phyloP scores from a whole-genome alignment of 2,888 invertebrate genomes.

The Troides helena region DNA sequence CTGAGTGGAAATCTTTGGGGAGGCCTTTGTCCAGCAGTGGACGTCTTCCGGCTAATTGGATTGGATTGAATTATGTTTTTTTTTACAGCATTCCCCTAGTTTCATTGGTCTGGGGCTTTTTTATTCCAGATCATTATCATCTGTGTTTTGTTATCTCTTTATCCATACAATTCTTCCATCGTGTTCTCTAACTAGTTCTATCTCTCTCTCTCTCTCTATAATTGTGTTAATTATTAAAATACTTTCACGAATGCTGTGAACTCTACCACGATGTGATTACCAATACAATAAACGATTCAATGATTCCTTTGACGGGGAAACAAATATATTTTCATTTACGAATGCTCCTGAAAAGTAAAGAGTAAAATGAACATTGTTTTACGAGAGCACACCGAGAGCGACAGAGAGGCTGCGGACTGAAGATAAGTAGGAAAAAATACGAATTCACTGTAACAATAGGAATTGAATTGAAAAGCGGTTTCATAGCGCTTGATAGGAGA shows the following conservation, averaged over 20 bases:
- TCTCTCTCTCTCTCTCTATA: not conserved
- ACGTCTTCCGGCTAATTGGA: too few species aligned
- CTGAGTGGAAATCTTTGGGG: too few species aligned
- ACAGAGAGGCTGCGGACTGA: conserved; percentile 25
- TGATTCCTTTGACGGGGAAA: conserved; percentile 1
- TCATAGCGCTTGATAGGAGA: conserved; percentile 18
- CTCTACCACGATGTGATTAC: not conserved
- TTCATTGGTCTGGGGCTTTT: too few species aligned
- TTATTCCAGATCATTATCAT: too few species aligned
- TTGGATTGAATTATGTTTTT: too few species aligned
- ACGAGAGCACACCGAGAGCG: conserved; percentile 9
- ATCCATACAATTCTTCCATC: too few species aligned
- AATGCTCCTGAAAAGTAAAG: conserved; percentile 8
- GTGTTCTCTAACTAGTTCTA: too few species aligned
- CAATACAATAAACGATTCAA: not conserved
- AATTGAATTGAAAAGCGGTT: conserved; percentile 24
- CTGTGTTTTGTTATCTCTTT: too few species aligned
- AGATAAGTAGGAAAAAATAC: conserved; percentile 27
- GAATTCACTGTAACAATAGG: conserved; percentile 24
- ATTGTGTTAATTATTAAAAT: not conserved
- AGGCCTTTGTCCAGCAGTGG: too few species aligned
- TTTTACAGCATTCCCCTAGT: too few species aligned
- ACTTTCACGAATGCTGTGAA: not conserved
- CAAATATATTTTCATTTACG: conserved; percentile 6
- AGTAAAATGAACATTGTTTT: conserved; percentile 23